phyloP scores from a whole-genome alignment of 2,797 vertebrate genomes.

The Labeo calbasu region DNA sequence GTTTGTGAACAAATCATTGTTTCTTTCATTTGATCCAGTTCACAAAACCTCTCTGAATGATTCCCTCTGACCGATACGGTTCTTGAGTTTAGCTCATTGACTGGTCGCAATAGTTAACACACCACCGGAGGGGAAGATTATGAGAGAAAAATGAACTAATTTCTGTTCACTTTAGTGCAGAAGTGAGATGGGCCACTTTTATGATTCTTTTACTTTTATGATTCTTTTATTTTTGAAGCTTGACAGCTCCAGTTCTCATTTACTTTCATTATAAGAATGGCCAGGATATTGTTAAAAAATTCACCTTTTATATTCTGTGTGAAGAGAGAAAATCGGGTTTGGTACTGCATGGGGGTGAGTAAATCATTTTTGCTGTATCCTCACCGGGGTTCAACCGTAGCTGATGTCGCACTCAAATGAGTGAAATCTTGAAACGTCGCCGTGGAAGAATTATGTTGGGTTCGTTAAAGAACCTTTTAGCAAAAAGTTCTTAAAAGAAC shows the following conservation, averaged over 20 bases:
- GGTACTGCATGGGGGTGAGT: slow-evolving; percentile 1
- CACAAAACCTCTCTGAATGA: not conserved
- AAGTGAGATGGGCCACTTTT: not conserved
- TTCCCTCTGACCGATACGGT: not conserved
- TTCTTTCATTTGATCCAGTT: not conserved
- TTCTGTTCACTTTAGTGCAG: not conserved
- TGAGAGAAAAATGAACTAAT: not conserved
- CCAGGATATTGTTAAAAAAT: not conserved
- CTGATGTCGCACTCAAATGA: slow-evolving; percentile 54
- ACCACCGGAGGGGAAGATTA: not conserved
- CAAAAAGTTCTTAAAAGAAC: not conserved
- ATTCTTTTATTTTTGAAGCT: slow-evolving; percentile 2
- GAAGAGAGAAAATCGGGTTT: not conserved
- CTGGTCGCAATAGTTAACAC: not conserved
- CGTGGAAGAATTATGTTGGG: too few species aligned
- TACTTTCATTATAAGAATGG: not conserved
- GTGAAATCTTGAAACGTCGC: not conserved
- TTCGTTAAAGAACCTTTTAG: too few species aligned
- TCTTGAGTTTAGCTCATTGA: not conserved
- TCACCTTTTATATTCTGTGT: not conserved
- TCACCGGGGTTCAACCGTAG: slow-evolving; percentile 11
- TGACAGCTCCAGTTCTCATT: not conserved
- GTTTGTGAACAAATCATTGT: not conserved
- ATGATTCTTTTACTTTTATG: slow-evolving; percentile 1
- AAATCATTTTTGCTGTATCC: slow-evolving; percentile 37